These are phyloP conservation scores for Clarias gariepinus DNA, from an alignment of 2,113 vertebrate genomes.

Conservation along the genomic window DNA sequence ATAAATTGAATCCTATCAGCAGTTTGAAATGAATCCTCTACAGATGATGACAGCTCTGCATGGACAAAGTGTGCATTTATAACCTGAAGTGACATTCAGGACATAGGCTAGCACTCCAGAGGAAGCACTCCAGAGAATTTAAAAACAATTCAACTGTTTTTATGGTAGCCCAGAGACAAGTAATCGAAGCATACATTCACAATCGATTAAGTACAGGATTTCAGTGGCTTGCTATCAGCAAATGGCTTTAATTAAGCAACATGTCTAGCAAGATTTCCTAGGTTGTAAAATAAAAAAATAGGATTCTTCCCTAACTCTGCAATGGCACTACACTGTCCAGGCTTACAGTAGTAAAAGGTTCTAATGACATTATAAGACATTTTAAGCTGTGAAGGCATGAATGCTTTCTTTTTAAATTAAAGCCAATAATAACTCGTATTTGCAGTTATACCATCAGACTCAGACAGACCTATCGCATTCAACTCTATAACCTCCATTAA, in stretches of 20 bases:
- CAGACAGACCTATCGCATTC: background rate
- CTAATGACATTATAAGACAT: background rate
- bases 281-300: slow-evolving; percentile 32
- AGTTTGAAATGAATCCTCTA: slow-evolving; percentile 18
- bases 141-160: slow-evolving; percentile 30
- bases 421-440: background rate
- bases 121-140: slow-evolving; percentile 21
- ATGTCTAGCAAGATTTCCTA: slow-evolving; percentile 25
- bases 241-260: slow-evolving; percentile 34
- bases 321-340: background rate
- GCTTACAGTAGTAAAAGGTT: slow-evolving; percentile 2
- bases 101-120: slow-evolving; percentile 34
- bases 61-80: slow-evolving; percentile 34
- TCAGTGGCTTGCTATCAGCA: slow-evolving; percentile 32
- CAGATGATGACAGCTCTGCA: slow-evolving; percentile 34
- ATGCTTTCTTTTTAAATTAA: background rate
- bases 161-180: background rate
- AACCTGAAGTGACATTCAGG: slow-evolving; percentile 43
- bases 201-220: slow-evolving; percentile 4
- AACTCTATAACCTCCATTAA: background rate
- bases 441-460: background rate
- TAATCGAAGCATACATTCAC: slow-evolving; percentile 34
- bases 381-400: background rate
- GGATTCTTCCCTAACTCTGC: slow-evolving; percentile 26
- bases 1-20: slow-evolving; percentile 42